These are phyloP conservation scores for Oxyura jamaicensis DNA, from an alignment of 2,113 vertebrate genomes.

Conservation along the genomic window DNA sequence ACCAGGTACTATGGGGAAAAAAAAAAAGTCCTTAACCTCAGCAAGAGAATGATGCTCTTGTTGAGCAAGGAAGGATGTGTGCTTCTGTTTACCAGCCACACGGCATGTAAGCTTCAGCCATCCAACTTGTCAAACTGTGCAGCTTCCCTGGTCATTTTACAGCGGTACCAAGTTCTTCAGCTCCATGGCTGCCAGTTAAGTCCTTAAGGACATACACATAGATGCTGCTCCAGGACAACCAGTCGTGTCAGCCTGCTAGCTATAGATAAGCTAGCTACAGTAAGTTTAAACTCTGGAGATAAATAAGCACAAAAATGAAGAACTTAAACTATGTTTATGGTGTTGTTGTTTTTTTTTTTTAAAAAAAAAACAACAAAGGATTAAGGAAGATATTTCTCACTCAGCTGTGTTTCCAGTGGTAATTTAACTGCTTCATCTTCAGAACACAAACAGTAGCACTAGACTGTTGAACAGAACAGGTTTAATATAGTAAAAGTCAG, in stretches of 20 bases:
- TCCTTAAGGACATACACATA: background rate
- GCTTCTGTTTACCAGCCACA: background rate
- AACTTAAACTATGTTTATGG: background rate
- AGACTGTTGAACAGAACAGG: background rate
- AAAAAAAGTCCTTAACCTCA: background rate
- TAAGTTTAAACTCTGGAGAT: background rate
- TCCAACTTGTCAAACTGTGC: background rate
- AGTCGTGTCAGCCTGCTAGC: background rate
- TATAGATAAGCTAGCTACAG: background rate
- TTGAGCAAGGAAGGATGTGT: background rate
- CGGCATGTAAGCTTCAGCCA: background rate
- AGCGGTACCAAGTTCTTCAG: background rate
- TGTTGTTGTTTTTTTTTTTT: background rate
- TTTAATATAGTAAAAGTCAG: background rate
- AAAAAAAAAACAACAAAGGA: no score
- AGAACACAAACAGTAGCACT: background rate
- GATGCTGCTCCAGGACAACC: background rate
- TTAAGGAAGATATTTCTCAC: background rate
- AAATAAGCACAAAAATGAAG: background rate
- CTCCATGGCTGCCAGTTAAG: background rate
- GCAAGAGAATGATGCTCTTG: background rate
- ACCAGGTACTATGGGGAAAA: background rate
- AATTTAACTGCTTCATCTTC: background rate
- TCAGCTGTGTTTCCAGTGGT: background rate
- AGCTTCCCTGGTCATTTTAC: background rate